phyloP scores from a whole-genome alignment of 2,113 vertebrate species.

The Rallus limicola region DNA sequence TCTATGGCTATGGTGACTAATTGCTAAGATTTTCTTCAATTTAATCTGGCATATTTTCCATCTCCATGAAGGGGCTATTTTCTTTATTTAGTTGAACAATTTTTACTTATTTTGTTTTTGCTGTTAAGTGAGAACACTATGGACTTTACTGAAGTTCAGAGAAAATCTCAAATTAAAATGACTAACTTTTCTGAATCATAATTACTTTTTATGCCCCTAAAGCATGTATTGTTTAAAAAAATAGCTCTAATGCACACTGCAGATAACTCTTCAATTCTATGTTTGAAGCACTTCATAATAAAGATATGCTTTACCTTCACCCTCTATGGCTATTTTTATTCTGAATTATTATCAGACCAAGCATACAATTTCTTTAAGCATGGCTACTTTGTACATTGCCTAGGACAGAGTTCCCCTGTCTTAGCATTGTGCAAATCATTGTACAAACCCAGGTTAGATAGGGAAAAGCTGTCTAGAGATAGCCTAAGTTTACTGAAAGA shows the following conservation, averaged over 20 bases:
- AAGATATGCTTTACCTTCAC: rapidly evolving
- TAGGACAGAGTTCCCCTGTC: background rate
- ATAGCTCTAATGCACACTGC: background rate
- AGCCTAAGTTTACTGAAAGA: background rate
- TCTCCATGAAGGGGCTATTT: background rate
- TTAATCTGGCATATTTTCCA: background rate
- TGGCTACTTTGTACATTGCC: background rate
- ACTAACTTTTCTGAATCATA: background rate
- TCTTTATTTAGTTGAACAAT: background rate
- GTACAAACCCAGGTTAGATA: background rate
- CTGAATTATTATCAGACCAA: background rate
- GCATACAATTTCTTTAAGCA: background rate
- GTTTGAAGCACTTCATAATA: background rate
- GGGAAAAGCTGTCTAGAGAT: background rate
- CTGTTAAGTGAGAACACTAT: background rate
- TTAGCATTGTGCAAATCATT: background rate
- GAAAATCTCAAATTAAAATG: background rate
- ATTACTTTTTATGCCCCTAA: background rate
- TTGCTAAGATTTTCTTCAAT: background rate
- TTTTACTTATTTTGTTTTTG: background rate
- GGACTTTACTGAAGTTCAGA: background rate
- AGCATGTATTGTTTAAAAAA: background rate
- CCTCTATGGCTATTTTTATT: background rate
- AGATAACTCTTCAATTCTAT: background rate
- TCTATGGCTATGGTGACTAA: background rate